Evolutionary conservation across 2,113 vertebrate species (phyloP).

Genomic region (Felis chaus): DNA sequence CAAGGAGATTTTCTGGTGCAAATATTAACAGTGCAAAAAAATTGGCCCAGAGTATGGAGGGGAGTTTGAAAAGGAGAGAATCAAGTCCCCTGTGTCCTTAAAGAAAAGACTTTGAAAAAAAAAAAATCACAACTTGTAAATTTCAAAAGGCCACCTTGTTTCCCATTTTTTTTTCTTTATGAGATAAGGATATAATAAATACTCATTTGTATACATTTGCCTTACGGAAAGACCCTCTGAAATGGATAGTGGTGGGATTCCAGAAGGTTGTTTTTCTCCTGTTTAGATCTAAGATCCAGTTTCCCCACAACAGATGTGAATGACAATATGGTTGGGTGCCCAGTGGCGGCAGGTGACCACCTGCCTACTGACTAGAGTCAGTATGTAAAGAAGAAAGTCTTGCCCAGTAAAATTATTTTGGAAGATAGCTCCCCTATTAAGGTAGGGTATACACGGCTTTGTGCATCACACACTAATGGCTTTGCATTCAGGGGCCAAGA

Average conservation of each 20-base stretch:
- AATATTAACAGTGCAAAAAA: slow-evolving; percentile 32
- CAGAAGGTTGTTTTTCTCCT: neutral
- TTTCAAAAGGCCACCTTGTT: slow-evolving; percentile 29
- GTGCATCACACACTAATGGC: neutral
- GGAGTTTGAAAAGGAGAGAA: neutral
- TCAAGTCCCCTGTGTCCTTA: neutral
- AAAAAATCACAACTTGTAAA: neutral
- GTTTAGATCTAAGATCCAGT: neutral
- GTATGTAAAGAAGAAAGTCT: neutral
- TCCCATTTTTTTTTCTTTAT: neutral
- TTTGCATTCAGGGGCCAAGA: neutral
- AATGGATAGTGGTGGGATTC: neutral
- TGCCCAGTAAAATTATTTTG: neutral
- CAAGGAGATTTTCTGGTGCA: neutral
- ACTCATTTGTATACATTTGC: neutral
- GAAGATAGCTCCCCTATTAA: neutral
- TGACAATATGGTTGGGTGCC: neutral
- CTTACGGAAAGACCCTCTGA: neutral
- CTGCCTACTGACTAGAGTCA: neutral
- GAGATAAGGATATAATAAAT: neutral
- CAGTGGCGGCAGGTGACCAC: neutral
- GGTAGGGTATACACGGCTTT: neutral
- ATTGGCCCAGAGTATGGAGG: neutral
- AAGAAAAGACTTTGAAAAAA: slow-evolving; percentile 19
- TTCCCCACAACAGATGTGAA: neutral